Conservation (phyloP, 2,113 vertebrate genomes). For the Coptodon rendalli region DNA sequence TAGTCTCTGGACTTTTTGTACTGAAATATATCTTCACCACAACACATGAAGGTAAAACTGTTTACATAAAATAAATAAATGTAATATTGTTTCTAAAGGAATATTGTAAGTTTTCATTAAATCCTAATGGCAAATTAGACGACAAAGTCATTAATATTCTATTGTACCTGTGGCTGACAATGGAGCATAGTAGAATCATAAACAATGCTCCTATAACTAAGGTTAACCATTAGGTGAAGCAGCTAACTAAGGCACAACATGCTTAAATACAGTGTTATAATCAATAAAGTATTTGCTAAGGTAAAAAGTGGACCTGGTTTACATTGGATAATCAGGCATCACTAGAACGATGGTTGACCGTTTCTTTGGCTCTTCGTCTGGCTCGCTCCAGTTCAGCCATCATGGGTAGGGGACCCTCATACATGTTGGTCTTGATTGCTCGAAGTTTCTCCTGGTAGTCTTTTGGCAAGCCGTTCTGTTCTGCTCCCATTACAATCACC, state of each 20-base stretch:
- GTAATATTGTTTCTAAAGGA: not conserved
- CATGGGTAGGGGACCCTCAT: constrained; percentile 66
- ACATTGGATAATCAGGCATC: not conserved
- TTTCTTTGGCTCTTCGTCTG: constrained; percentile 25
- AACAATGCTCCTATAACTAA: not conserved
- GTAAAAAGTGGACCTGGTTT: not conserved
- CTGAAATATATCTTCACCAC: not conserved
- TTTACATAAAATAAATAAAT: not conserved
- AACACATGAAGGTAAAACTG: not conserved
- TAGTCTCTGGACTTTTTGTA: not conserved
- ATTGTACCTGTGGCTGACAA: not conserved
- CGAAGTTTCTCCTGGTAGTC: constrained; percentile 68
- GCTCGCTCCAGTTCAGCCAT: constrained; percentile 71
- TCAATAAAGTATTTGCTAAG: not conserved
- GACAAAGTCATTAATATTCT: not conserved
- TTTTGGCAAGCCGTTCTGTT: constrained; percentile 64
- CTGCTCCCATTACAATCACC: constrained; percentile 72
- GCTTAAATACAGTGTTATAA: not conserved
- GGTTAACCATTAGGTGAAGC: not conserved
- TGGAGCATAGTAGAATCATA: not conserved
- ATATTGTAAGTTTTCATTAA: not conserved
- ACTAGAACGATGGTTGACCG: not conserved
- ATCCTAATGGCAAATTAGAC: not conserved
- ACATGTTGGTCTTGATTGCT: constrained; percentile 65
- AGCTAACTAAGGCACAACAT: not conserved